These are phyloP conservation scores for Tryphoninae sp. DNA, from an alignment of 2,888 invertebrate species.

Conservation along the genomic window DNA sequence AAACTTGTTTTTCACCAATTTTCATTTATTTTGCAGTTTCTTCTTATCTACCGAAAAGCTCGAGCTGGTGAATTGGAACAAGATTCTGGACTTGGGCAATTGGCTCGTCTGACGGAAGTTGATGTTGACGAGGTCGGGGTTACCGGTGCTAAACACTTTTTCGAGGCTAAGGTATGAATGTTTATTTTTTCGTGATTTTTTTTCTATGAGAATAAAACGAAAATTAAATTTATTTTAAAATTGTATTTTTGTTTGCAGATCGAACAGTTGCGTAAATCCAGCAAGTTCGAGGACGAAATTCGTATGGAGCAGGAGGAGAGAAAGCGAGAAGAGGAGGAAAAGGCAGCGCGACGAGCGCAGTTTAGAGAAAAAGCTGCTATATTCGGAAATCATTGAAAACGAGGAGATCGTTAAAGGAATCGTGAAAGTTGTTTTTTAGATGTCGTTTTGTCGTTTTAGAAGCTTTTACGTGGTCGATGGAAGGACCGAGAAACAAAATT, in stretches of 20 bases:
- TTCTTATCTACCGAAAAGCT: slow-evolving; percentile 93
- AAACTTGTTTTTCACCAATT: not conserved
- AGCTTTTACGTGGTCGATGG: slow-evolving; percentile 37
- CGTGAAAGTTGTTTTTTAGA: slow-evolving; percentile 30
- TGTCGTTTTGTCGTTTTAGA: slow-evolving; percentile 55
- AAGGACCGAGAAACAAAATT: not conserved
- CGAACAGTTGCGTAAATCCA: slow-evolving; percentile 90
- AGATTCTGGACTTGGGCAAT: slow-evolving; percentile 92
- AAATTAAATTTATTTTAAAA: slow-evolving; percentile 22
- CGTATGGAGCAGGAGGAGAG: slow-evolving; percentile 95
- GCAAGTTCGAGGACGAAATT: slow-evolving; percentile 96
- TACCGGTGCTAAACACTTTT: slow-evolving; percentile 96
- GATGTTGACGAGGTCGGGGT: slow-evolving; percentile 97
- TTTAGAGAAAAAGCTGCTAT: slow-evolving; percentile 95
- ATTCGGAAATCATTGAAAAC: slow-evolving; percentile 85
- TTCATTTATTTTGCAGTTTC: slow-evolving; percentile 81
- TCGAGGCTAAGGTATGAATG: slow-evolving; percentile 91
- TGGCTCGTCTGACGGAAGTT: slow-evolving; percentile 94
- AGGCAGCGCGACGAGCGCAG: slow-evolving; percentile 89
- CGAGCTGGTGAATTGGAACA: slow-evolving; percentile 93
- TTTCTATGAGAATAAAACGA: slow-evolving; percentile 17
- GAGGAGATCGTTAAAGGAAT: not conserved
- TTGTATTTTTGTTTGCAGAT: slow-evolving; percentile 84
- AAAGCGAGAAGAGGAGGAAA: slow-evolving; percentile 91
- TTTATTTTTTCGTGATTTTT: slow-evolving; percentile 30